Base-by-base conservation (phyloP, 2,113 vertebrate genomes). In the Coryphaenoides rupestris region DNA sequence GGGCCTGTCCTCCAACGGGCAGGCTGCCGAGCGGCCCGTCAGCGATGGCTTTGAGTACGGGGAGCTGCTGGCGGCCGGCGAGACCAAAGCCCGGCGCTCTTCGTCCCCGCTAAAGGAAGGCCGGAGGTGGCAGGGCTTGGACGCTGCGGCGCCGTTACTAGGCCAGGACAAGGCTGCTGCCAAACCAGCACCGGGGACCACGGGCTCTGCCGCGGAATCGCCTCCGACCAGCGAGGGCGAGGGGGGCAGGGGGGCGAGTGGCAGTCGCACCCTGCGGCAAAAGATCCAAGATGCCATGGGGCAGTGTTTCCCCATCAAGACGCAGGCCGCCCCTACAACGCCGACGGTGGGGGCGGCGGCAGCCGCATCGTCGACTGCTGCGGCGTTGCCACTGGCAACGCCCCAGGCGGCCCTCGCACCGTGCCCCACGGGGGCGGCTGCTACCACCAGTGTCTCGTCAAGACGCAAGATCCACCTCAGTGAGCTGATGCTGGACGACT, bases 401-500 rank as follows among this genome's bases (percentile, higher is more conserved):
- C 52, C 52, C 3, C 52, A 54, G 52, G 17, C 13, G 33, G 68
- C 85, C 26, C 61, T 70, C 1, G 68, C 80, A 14, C 77, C 80
- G 1, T 52, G 17, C 50, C 50, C 84, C 52, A 70, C 72, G 66
- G 78, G 85, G 59, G 80, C 84, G 7, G 76, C 87, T 5, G 19
- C 81, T 33, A 61, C 73, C 26, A 82, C 82, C 47, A 40, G 5
- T 19, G 72, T 72, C 22, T 84, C 88, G 50, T 90, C 89, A 0
- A 85, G 79, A 65, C 88, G 92, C 16, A 93, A 94, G 80, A 93
- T 93, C 77, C 92, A 92, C 70, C 83, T 93, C 14, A 91, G 92
- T 55, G 92, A 93, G 77, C 82, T 94, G 75, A 93, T 93, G 92
- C 72, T 93, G 79, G 92, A 93, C 26, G 86, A 89, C 62, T 93